Conservation (phyloP, 1,140 invertebrate species). For the Rhynchophorus ferrugineus region DNA sequence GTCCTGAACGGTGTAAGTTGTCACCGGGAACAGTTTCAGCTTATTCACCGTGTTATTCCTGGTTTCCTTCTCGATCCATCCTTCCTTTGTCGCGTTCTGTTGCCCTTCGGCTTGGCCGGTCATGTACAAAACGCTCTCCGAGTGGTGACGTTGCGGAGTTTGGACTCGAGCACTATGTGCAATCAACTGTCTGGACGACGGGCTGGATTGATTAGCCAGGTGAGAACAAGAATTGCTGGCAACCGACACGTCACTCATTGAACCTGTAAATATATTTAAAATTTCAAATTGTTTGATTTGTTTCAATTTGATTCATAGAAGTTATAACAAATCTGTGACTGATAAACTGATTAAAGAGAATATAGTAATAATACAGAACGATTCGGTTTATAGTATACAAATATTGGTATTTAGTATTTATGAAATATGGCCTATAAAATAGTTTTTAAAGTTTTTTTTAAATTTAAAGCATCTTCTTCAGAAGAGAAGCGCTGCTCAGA, state of each 20-base stretch:
- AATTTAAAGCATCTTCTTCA: too few relatives aligned
- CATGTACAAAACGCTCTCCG: constrained; percentile 69
- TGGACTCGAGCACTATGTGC: constrained; percentile 72
- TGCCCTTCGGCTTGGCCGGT: constrained; percentile 35
- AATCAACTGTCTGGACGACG: constrained; percentile 54
- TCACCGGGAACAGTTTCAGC: constrained; percentile 50
- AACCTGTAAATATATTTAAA: constrained; percentile 39
- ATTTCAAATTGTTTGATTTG: too few relatives aligned
- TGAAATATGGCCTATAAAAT: too few relatives aligned
- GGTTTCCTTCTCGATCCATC: constrained; percentile 36
- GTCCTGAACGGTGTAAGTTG: constrained; percentile 51
- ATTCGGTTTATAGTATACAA: too few relatives aligned
- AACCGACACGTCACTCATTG: constrained; percentile 67
- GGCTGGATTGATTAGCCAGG: constrained; percentile 23
- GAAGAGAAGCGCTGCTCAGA: too few relatives aligned
- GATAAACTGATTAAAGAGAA: neutral
- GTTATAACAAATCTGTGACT: neutral
- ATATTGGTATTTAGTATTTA: too few relatives aligned
- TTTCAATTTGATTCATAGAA: too few relatives aligned
- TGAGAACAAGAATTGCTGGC: constrained; percentile 45
- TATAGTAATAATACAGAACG: too few relatives aligned
- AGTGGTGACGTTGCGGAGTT: constrained; percentile 72
- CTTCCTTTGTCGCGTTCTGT: constrained; percentile 18
- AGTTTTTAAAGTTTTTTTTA: too few relatives aligned
- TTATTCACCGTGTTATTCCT: constrained; percentile 43